A percentile compares a stretch with the other conserved stretches of the same genome.
phyloP scores from a whole-genome alignment of 2,888 invertebrate species.

The Heliconius charithonia region DNA sequence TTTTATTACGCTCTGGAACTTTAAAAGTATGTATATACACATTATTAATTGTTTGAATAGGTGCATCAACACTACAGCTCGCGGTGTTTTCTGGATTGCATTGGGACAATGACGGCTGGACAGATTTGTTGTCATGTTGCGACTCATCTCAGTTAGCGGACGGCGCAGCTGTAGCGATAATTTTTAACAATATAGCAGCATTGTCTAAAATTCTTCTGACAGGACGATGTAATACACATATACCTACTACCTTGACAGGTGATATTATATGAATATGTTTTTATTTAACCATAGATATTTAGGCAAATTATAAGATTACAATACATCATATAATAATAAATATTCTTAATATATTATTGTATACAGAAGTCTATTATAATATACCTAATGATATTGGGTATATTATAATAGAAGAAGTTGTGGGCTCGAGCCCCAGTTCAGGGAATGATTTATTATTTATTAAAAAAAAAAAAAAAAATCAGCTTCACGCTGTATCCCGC shows the following conservation, averaged over 20 bases:
- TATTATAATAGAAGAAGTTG: no score
- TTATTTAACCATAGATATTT: background rate
- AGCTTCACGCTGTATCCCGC: no score
- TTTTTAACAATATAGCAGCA: slow-evolving; percentile 70
- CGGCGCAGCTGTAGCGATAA: slow-evolving; percentile 76
- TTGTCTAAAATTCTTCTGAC: slow-evolving; percentile 70
- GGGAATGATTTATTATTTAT: no score
- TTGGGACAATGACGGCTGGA: slow-evolving; percentile 71
- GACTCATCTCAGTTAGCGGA: slow-evolving; percentile 79
- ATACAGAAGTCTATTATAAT: no score
- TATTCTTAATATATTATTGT: no score
- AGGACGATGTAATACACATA: slow-evolving; percentile 73
- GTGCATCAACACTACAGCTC: slow-evolving; percentile 76
- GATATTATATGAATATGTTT: slow-evolving; percentile 2
- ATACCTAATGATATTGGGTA: no score
- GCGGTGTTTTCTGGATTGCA: slow-evolving; percentile 73
- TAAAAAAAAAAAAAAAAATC: no score
- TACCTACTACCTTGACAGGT: slow-evolving; percentile 78
- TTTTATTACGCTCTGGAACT: background rate
- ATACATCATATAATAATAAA: background rate
- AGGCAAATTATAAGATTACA: background rate
- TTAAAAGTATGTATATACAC: background rate
- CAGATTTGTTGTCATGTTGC: slow-evolving; percentile 69
- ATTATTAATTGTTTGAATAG: slow-evolving; percentile 50
- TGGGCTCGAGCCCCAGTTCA: no score